phyloP scores from a whole-genome alignment of 2,797 vertebrate species.

The Enteromius thamalakanensis region DNA sequence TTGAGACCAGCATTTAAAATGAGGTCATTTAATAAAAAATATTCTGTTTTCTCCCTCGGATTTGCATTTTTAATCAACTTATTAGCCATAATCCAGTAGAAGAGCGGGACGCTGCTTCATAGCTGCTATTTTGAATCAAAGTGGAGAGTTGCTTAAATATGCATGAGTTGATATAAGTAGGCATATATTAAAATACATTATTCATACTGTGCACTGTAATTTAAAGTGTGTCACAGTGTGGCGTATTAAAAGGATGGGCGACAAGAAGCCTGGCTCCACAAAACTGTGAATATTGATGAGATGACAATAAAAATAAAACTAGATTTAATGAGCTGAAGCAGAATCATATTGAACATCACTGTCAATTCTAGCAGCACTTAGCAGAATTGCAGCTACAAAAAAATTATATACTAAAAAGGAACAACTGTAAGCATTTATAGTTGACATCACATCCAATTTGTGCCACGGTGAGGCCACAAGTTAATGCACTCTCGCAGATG shows the following conservation, averaged over 20 bases:
- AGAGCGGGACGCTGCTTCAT: neutral
- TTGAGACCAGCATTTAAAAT: conserved; percentile 11
- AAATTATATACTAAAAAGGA: neutral
- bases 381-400: neutral
- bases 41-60: neutral
- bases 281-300: conserved; percentile 5
- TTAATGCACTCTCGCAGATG: neutral
- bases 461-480: neutral
- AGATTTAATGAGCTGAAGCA: conserved; percentile 8
- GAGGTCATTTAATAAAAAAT: neutral
- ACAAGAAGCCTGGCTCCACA: neutral
- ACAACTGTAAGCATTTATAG: neutral
- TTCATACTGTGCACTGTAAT: conserved; percentile 49
- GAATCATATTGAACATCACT: neutral
- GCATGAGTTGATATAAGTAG: conserved; percentile 57
- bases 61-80: conserved; percentile 30
- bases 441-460: conserved; percentile 23
- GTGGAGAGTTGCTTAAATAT: conserved; percentile 62
- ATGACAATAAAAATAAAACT: conserved; percentile 12
- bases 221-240: conserved; percentile 10
- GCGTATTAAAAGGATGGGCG: neutral
- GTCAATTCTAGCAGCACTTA: conserved; percentile 2
- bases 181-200: conserved; percentile 58
- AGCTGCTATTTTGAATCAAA: conserved; percentile 40
- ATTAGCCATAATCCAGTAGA: neutral